Conservation (phyloP, 2,113 vertebrate genomes). For the Propithecus coquereli region DNA sequence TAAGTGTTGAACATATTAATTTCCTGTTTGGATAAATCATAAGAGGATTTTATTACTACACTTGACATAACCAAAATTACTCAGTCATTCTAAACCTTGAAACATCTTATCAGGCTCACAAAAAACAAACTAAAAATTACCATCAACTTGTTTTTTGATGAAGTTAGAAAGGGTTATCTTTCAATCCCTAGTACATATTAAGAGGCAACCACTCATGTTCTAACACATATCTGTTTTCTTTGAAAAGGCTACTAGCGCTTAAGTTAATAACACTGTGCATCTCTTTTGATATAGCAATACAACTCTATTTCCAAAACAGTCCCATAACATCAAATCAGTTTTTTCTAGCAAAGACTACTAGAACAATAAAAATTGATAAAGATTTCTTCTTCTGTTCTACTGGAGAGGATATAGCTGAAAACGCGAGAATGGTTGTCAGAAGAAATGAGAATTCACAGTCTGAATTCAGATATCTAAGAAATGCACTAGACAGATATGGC, state of each 20-base stretch:
- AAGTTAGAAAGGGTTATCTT: not conserved
- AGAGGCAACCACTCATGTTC: not conserved
- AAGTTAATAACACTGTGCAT: not conserved
- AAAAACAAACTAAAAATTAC: not conserved
- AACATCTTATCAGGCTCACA: not conserved
- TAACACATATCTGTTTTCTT: not conserved
- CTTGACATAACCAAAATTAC: constrained; percentile 16
- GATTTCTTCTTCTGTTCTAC: not conserved
- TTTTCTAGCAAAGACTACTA: not conserved
- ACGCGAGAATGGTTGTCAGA: not conserved
- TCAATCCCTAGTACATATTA: not conserved
- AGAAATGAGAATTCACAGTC: not conserved
- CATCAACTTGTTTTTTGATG: not conserved
- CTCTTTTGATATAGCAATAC: not conserved
- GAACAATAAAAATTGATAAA: not conserved
- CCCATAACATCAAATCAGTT: not conserved
- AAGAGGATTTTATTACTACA: not conserved
- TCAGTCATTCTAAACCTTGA: not conserved
- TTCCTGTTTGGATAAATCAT: not conserved
- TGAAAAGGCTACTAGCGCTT: not conserved
- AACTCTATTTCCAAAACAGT: not conserved
- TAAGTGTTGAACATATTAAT: not conserved
- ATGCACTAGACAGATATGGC: not conserved
- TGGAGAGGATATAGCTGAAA: not conserved
- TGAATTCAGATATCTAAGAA: constrained; percentile 21